These are phyloP conservation scores for Muntiacus muntjak DNA, from an alignment of 2,113 vertebrate species.

Conservation along the genomic window DNA sequence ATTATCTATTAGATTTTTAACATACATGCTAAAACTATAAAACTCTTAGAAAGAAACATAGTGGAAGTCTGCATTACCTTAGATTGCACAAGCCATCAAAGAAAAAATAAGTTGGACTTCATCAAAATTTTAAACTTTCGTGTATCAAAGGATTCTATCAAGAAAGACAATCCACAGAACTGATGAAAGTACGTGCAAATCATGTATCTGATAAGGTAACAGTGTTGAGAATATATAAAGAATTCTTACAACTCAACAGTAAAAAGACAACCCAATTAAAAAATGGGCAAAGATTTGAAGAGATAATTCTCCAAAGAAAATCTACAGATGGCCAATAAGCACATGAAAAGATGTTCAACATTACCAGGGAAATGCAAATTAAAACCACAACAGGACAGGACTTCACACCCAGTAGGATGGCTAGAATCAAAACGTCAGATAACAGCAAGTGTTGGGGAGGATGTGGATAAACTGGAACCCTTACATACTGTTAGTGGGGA, in stretches of 20 bases:
- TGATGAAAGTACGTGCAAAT: background rate
- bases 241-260: background rate
- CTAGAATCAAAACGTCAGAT: background rate
- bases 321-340: background rate
- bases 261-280: background rate
- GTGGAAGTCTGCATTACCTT: background rate
- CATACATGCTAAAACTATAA: background rate
- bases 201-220: background rate
- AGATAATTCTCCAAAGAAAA: background rate
- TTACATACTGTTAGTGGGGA: background rate
- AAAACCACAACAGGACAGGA: background rate
- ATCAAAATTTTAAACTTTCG: background rate
- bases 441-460: background rate
- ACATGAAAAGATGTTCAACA: background rate
- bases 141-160: background rate
- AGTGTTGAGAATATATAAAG: background rate
- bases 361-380: background rate
- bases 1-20: background rate
- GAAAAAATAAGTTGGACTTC: background rate
- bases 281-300: background rate
- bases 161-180: background rate
- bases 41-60: background rate
- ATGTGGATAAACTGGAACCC: background rate
- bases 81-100: background rate
- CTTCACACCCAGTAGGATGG: background rate